phyloP scores from a whole-genome alignment of 2,113 vertebrate species.

The Antechinus stuartii region DNA sequence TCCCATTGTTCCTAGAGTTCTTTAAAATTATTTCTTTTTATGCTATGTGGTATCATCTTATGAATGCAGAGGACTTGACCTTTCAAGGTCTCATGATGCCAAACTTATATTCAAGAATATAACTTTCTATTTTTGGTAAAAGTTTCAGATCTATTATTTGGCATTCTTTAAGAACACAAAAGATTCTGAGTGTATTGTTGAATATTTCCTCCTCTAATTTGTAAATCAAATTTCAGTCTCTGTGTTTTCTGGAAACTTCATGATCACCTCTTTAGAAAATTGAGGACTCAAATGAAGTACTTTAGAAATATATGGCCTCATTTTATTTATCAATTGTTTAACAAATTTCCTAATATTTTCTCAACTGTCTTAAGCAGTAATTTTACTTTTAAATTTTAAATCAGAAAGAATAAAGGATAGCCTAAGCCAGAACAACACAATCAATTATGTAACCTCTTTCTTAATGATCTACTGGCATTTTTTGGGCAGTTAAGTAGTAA shows the following conservation, averaged over 20 bases:
- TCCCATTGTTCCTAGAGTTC: conserved; percentile 34
- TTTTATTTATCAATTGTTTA: conserved; percentile 32
- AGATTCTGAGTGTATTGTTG: neutral
- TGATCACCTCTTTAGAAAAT: conserved; percentile 43
- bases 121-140: conserved; percentile 16
- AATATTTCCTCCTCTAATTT: neutral
- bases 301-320: conserved; percentile 34
- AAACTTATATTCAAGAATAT: conserved; percentile 21
- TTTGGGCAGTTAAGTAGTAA: neutral
- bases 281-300: neutral
- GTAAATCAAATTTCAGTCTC: conserved; percentile 31
- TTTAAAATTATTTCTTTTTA: conserved; percentile 56
- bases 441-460: neutral
- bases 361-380: neutral
- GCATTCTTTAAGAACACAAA: neutral
- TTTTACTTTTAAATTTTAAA: conserved; percentile 32
- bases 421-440: neutral
- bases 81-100: neutral
- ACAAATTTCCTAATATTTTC: neutral
- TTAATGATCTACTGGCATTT: neutral
- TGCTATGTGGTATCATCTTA: conserved; percentile 47
- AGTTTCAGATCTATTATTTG: conserved; percentile 18
- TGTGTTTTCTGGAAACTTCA: neutral
- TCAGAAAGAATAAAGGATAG: conserved; percentile 8
- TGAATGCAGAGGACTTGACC: conserved; percentile 24